Percentiles rank a stretch among this genome's conserved stretches.
Conservation (phyloP, 2,113 vertebrate genomes). For the Equus przewalskii region DNA sequence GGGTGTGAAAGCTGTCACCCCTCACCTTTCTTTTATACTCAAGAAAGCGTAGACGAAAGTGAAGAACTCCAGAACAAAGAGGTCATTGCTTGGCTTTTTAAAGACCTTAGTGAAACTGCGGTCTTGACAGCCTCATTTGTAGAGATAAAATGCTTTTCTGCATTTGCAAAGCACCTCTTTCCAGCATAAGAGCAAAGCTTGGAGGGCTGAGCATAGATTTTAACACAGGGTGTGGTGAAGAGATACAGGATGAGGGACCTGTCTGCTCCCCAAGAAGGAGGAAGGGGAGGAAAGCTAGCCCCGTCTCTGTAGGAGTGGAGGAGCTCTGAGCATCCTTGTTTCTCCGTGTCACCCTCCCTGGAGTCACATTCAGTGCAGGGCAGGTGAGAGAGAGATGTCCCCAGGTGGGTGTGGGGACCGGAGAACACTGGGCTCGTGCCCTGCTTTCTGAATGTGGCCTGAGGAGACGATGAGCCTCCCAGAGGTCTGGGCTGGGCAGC, state of each 20-base stretch:
- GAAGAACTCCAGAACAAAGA: constrained; percentile 20
- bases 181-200: neutral
- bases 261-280: neutral
- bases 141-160: constrained; percentile 39
- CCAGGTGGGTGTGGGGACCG: neutral
- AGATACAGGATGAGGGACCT: neutral
- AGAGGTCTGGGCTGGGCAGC: neutral
- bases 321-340: neutral
- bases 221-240: neutral
- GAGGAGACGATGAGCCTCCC: neutral
- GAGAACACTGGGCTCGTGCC: neutral
- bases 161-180: neutral
- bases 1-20: neutral
- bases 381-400: neutral
- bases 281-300: neutral
- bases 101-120: neutral
- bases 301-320: neutral
- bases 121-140: constrained; percentile 53
- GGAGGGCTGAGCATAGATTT: neutral
- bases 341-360: neutral
- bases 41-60: neutral
- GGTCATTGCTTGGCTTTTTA: neutral
- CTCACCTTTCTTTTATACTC: constrained; percentile 26
- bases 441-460: neutral
- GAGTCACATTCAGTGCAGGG: neutral